Evolutionary conservation across 2,113 vertebrate genomes (phyloP), one percentile per base, ranked within the genome.

Genomic region (Scomber colias): DNA sequence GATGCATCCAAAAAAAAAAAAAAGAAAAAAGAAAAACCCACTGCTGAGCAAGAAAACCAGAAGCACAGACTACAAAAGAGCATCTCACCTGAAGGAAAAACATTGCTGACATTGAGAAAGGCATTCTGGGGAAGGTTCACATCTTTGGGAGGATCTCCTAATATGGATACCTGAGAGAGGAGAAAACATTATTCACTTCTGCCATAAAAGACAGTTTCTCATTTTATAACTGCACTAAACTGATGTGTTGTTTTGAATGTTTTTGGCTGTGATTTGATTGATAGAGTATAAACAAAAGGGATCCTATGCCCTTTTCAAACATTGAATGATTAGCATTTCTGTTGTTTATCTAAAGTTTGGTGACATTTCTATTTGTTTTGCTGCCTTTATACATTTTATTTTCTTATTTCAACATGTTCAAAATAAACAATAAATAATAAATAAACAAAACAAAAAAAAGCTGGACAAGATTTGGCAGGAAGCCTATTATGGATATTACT

Each of bases 121-220:
- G 94, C 93, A 63, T 95, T 95, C 72, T 95, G 91, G 27, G 95
- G 92, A 71, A 94, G 90, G 51, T 93, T 94, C 50, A 92, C 90
- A 46, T 97, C 97, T 90, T 96, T 97, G 14, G 96, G 95, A 51
- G 95, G 96, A 30, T 97, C 96, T 64, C 96, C 96, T 2, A 98
- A 89, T 60, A 97, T 91, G 0, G 97, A 97, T 0, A 83, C 87
- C 96, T 97, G 90, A 62, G 9, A n/a, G n/a, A 55, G 30, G 40
- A 31, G 24, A 31, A 13, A 27, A 5, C 0, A 13, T 2, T 0
- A 13, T 11, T 51, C 0, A 21, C 40, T 65, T 51, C 44, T 24
- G 0, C 11, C 2, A 14, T 1, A 49, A 2, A 7, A 44, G 13
- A 55, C 40, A 31, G 21, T 30, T 55, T 46, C 13, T 12, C 7